phyloP scores from a whole-genome alignment of 2,797 vertebrate species.

The Chiroxiphia lanceolata region DNA sequence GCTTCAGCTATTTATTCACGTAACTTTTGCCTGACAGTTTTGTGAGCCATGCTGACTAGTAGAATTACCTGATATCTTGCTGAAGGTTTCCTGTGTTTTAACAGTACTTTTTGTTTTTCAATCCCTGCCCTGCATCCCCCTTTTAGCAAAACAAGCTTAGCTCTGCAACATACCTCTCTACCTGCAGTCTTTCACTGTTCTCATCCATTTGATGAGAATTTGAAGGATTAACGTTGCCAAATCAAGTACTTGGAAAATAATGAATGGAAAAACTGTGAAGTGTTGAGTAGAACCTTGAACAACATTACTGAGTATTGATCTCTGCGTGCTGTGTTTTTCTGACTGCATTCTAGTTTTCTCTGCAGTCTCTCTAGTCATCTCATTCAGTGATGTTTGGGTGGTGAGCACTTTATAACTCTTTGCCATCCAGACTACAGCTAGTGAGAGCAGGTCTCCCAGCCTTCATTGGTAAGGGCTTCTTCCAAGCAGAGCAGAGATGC shows the following conservation, averaged over 20 bases:
- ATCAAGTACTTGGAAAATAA: not conserved
- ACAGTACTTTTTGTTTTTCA: not conserved
- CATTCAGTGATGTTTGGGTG: rapidly evolving
- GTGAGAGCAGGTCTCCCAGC: not conserved
- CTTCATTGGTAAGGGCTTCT: not conserved
- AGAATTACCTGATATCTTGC: not conserved
- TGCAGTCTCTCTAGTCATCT: not conserved
- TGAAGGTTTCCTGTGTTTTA: not conserved
- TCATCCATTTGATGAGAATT: not conserved
- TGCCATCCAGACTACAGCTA: not conserved
- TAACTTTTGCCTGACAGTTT: not conserved
- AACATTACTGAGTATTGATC: not conserved
- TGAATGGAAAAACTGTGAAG: not conserved
- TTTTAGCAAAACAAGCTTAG: not conserved
- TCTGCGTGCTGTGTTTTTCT: not conserved
- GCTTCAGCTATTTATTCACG: not conserved
- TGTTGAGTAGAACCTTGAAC: not conserved
- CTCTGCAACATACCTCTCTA: not conserved
- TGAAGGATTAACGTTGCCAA: not conserved
- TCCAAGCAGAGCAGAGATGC: not conserved
- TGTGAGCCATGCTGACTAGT: not conserved
- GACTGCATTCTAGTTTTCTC: not conserved
- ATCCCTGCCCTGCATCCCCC: not conserved
- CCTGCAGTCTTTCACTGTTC: not conserved
- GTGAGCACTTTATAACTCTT: not conserved